Evolutionary conservation across 2,797 vertebrate species (phyloP).

Genomic region (Hephaestus fuliginosus): DNA sequence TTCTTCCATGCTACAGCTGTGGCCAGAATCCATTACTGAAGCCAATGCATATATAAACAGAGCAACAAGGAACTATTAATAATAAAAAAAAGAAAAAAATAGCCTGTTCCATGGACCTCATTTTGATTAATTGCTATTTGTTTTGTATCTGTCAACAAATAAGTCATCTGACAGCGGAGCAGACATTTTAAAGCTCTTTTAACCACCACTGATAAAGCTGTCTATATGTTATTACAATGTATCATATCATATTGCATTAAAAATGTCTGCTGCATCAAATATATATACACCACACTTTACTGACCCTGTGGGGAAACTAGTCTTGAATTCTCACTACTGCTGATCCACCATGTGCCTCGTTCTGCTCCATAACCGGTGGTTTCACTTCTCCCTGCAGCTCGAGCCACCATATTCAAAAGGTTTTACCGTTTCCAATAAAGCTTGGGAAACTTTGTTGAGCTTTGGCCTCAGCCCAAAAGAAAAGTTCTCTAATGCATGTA

Average conservation of each 20-base stretch:
- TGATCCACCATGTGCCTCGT: conserved; percentile 38
- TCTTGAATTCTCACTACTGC: conserved; percentile 41
- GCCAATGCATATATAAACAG: conserved; percentile 12
- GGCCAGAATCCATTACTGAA: conserved; percentile 46
- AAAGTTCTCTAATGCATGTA: conserved; percentile 63
- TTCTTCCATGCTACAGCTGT: conserved; percentile 29
- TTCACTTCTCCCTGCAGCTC: conserved; percentile 55
- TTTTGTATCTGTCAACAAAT: neutral
- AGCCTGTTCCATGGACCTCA: neutral
- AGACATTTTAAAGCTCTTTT: neutral
- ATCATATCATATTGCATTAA: conserved; percentile 10
- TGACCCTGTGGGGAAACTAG: conserved; percentile 44
- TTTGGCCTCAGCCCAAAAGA: conserved; percentile 62
- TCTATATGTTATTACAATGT: neutral
- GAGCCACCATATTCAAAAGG: conserved; percentile 55
- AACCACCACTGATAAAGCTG: neutral
- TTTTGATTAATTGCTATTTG: neutral
- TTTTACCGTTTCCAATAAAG: conserved; percentile 71
- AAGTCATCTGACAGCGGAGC: neutral
- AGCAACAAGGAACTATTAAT: conserved; percentile 15
- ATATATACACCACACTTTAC: conserved; percentile 13
- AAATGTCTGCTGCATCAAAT: conserved; percentile 22
- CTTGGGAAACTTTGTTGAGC: conserved; percentile 69
- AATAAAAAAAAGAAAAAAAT: neutral
- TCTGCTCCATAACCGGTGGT: conserved; percentile 52